These are phyloP conservation scores for Punctoribates punctum DNA, from an alignment of 2,888 invertebrate species.

Conservation along the genomic window DNA sequence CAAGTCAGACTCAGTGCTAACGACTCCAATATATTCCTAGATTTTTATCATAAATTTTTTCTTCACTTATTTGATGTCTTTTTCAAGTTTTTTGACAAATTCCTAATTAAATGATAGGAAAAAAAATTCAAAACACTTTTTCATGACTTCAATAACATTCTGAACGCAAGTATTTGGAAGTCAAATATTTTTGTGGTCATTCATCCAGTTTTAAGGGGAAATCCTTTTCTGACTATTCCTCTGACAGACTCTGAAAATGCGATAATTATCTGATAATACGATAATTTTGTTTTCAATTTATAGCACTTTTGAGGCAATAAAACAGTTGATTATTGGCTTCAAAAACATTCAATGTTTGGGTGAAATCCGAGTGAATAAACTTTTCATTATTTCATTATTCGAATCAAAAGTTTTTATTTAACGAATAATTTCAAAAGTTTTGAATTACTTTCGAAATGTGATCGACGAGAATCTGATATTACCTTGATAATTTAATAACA, in stretches of 20 bases:
- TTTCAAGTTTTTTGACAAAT: neutral
- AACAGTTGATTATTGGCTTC: neutral
- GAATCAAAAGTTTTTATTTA: too few species aligned
- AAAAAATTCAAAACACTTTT: neutral
- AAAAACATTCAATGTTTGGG: neutral
- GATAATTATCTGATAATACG: neutral
- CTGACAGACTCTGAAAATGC: neutral
- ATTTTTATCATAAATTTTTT: neutral
- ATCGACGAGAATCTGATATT: too few species aligned
- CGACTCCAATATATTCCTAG: neutral
- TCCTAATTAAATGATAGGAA: neutral
- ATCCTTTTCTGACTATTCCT: neutral
- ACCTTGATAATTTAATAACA: neutral
- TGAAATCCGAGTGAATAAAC: too few species aligned
- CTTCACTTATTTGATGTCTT: neutral
- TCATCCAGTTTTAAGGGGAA: conserved; percentile 19
- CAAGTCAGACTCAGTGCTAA: neutral
- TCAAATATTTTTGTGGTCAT: conserved; percentile 8
- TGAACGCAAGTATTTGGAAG: neutral
- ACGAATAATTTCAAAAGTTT: too few species aligned
- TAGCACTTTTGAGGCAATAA: too few species aligned
- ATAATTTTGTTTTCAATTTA: neutral
- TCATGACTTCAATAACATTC: neutral
- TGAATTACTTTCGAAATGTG: too few species aligned
- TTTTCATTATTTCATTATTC: too few species aligned